These are phyloP conservation scores for Epinephelus moara DNA, from an alignment of 2,113 vertebrate species.

Conservation along the genomic window DNA sequence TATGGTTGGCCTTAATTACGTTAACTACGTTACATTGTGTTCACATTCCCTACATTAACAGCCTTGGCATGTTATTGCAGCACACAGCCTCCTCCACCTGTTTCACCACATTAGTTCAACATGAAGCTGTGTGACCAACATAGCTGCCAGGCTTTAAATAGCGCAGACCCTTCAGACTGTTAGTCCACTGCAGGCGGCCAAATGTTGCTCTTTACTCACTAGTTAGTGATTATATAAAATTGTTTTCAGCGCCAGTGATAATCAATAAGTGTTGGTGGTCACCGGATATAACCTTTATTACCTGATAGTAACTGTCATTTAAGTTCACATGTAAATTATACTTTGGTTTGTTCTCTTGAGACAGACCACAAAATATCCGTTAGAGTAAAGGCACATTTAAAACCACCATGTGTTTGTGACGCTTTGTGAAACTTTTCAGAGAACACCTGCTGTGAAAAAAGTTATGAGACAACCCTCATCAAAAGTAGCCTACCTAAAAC, in stretches of 20 bases:
- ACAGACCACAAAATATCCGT: not conserved
- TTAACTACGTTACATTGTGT: not conserved
- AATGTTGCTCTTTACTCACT: not conserved
- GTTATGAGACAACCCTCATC: not conserved
- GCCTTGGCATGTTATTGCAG: not conserved
- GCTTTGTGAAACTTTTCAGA: not conserved
- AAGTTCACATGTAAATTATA: no score
- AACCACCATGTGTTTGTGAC: not conserved
- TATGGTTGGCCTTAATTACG: not conserved
- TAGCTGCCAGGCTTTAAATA: slow-evolving; percentile 48
- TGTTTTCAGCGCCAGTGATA: not conserved
- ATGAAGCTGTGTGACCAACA: slow-evolving; percentile 10
- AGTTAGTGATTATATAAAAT: not conserved
- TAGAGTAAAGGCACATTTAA: not conserved
- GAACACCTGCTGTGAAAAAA: not conserved
- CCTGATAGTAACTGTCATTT: no score
- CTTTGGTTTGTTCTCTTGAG: not conserved
- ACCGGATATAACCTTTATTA: not conserved
- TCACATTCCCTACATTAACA: not conserved
- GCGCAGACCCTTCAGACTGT: not conserved
- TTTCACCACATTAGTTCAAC: not conserved
- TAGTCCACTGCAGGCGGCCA: not conserved
- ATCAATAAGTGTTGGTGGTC: not conserved
- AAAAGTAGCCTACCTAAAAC: not conserved
- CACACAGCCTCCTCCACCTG: not conserved